A percentile compares a stretch with the other conserved stretches of the same genome.
Conservation (phyloP, 2,113 vertebrate species). For the Gobius niger region DNA sequence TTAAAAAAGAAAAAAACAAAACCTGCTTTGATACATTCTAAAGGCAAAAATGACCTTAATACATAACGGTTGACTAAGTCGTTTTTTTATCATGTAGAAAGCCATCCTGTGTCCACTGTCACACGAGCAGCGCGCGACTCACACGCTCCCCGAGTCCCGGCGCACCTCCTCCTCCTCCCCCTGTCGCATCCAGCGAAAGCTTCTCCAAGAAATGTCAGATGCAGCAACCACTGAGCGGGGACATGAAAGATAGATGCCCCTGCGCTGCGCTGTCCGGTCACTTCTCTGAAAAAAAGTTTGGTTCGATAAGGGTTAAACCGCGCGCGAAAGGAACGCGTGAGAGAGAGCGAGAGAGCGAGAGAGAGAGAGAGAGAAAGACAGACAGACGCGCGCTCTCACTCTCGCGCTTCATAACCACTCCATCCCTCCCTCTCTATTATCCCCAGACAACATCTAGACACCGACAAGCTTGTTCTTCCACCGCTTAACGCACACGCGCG, state of each 20-base stretch:
- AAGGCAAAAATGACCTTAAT: no score
- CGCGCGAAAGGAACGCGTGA: background rate
- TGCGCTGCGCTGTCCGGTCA: background rate
- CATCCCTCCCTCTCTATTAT: conserved; percentile 37
- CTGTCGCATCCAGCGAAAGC: background rate
- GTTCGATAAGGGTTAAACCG: conserved; percentile 58
- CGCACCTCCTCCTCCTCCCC: background rate
- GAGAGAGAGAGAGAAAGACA: conserved; percentile 3
- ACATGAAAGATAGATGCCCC: background rate
- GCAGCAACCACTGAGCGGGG: background rate
- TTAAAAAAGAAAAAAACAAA: no score
- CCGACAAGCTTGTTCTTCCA: conserved; percentile 28
- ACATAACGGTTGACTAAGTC: no score
- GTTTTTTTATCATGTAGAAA: no score
- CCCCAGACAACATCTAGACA: conserved; percentile 41
- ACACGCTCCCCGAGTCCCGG: no score
- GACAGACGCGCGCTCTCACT: background rate
- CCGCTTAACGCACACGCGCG: conserved; percentile 15
- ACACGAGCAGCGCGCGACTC: no score
- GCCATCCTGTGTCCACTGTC: no score
- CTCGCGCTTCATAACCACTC: conserved; percentile 35
- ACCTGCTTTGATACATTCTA: no score
- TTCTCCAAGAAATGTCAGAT: background rate
- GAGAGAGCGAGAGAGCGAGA: background rate
- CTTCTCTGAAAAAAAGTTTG: conserved; percentile 15